A percentile compares a stretch with the other conserved stretches of the same genome.
phyloP scores from a whole-genome alignment of 2,113 vertebrate genomes.

The Alexandromys fortis region DNA sequence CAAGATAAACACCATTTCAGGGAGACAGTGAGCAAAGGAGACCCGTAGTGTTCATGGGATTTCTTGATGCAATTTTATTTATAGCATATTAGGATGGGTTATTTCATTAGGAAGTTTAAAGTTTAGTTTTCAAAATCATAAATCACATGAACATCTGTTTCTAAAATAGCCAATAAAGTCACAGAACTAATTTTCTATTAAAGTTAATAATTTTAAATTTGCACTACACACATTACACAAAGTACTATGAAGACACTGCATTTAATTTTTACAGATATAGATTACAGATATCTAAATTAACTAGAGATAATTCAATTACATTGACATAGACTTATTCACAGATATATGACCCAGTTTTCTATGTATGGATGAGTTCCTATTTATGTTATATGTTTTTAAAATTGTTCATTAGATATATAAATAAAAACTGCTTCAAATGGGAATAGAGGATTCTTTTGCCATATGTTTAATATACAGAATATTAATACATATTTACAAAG shows the following conservation, averaged over 20 bases:
- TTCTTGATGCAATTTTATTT: conserved; percentile 45
- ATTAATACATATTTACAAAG: conserved; percentile 69
- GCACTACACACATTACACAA: not conserved
- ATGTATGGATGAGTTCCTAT: not conserved
- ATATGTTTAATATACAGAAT: conserved; percentile 64
- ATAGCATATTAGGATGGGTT: not conserved
- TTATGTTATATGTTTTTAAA: conserved; percentile 45
- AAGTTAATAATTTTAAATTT: not conserved
- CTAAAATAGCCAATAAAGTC: not conserved
- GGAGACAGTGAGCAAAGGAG: not conserved
- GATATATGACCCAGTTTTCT: not conserved
- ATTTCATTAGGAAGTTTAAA: not conserved
- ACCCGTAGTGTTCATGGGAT: not conserved
- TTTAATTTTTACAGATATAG: not conserved
- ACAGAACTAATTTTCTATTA: conserved; percentile 1
- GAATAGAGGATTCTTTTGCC: conserved; percentile 38
- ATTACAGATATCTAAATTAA: not conserved
- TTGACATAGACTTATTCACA: not conserved
- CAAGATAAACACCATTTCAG: not conserved
- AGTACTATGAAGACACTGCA: not conserved
- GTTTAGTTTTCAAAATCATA: not conserved
- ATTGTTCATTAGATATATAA: not conserved
- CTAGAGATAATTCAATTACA: not conserved
- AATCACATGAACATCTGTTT: conserved; percentile 5
- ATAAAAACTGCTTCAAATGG: conserved; percentile 24